phyloP scores from a whole-genome alignment of 2,888 invertebrate genomes.

The Sinhomidia bicolor region DNA sequence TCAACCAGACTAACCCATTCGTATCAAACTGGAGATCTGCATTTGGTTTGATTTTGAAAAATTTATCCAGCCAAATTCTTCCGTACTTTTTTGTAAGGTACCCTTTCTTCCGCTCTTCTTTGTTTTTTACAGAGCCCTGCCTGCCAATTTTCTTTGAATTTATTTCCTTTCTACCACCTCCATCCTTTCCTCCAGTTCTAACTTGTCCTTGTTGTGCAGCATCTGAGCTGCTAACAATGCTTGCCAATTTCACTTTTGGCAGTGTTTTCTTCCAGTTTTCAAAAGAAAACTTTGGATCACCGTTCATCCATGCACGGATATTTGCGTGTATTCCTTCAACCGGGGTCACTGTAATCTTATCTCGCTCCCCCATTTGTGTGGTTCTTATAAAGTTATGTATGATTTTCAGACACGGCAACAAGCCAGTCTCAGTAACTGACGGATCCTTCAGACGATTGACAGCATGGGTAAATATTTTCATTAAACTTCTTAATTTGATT shows the following conservation, averaged over 20 bases:
- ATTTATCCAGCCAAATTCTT: slow-evolving; percentile 85
- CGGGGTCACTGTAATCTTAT: slow-evolving; percentile 84
- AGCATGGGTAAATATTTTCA: slow-evolving; percentile 92
- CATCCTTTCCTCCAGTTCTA: neutral
- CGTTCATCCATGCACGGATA: slow-evolving; percentile 88
- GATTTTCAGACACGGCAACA: slow-evolving; percentile 95
- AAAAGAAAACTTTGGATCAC: slow-evolving; percentile 87
- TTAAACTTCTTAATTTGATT: slow-evolving; percentile 91
- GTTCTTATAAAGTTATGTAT: slow-evolving; percentile 88
- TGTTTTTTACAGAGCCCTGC: slow-evolving; percentile 52
- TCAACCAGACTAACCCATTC: slow-evolving; percentile 77
- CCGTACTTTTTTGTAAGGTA: slow-evolving; percentile 90
- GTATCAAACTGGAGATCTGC: slow-evolving; percentile 70
- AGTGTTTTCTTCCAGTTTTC: slow-evolving; percentile 87
- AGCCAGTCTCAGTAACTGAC: slow-evolving; percentile 94
- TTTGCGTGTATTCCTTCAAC: slow-evolving; percentile 87
- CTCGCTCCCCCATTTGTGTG: slow-evolving; percentile 81
- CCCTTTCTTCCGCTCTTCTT: slow-evolving; percentile 82
- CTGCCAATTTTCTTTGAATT: slow-evolving; percentile 60
- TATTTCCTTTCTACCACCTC: slow-evolving; percentile 47
- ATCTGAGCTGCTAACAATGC: neutral
- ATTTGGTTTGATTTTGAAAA: slow-evolving; percentile 74
- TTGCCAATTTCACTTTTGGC: slow-evolving; percentile 80
- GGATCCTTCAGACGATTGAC: slow-evolving; percentile 90
- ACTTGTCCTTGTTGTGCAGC: slow-evolving; percentile 1